Conservation (phyloP, 2,113 vertebrate species). For the Alethe castanea region DNA sequence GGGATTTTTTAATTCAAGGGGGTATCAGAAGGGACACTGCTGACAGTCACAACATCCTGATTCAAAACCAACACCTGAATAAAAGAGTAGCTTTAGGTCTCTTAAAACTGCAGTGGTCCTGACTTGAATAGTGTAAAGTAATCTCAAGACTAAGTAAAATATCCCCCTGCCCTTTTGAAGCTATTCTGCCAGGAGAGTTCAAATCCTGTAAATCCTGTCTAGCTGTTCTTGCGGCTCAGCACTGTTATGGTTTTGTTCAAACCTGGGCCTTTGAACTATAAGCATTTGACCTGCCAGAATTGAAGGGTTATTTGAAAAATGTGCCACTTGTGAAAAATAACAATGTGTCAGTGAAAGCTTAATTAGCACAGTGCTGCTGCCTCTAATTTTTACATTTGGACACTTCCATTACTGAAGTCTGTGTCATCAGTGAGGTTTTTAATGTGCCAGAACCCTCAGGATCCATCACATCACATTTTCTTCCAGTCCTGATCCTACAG, state of each 20-base stretch:
- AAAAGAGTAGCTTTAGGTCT: not conserved
- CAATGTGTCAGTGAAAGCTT: not conserved
- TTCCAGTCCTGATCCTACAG: rapidly evolving
- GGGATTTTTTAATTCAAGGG: not conserved
- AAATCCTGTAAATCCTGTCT: not conserved
- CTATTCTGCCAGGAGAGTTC: not conserved
- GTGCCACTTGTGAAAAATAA: not conserved
- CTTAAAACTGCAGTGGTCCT: not conserved
- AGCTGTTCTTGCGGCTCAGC: not conserved
- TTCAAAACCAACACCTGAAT: not conserved
- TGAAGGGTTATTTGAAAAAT: not conserved
- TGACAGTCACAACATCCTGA: not conserved
- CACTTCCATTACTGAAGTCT: not conserved
- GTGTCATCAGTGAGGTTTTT: not conserved
- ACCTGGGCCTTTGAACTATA: not conserved
- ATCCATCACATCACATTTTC: not conserved
- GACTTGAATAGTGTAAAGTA: not conserved
- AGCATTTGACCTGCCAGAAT: not conserved
- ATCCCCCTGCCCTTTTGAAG: not conserved
- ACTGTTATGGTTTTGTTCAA: rapidly evolving
- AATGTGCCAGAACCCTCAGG: not conserved
- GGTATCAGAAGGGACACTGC: not conserved
- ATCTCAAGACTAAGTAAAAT: not conserved
- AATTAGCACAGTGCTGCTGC: not conserved
- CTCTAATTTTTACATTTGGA: not conserved